These are phyloP conservation scores for Cuniculus paca DNA, from an alignment of 2,797 vertebrate genomes.

Conservation along the genomic window DNA sequence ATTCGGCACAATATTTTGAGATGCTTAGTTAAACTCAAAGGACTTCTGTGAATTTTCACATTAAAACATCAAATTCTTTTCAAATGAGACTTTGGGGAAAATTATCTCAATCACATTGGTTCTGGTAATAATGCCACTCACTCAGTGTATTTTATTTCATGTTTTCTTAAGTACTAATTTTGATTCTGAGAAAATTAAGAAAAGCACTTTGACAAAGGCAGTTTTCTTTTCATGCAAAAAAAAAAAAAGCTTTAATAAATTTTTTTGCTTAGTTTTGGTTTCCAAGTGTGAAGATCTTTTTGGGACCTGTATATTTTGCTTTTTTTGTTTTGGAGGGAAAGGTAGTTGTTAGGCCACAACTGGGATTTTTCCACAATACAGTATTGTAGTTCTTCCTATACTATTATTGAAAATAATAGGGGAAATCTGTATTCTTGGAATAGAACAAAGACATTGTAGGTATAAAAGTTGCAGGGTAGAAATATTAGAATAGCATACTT, in stretches of 20 bases:
- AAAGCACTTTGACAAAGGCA: constrained; percentile 45
- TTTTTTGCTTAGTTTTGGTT: constrained; percentile 63
- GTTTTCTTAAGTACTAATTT: constrained; percentile 62
- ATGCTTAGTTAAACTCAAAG: constrained; percentile 67
- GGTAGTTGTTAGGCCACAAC: background rate
- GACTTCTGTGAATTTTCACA: constrained; percentile 65
- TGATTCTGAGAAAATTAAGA: constrained; percentile 74
- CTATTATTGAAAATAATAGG: constrained; percentile 52
- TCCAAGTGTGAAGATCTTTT: constrained; percentile 30
- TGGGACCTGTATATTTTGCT: constrained; percentile 31
- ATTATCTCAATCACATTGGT: constrained; percentile 49
- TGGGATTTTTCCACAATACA: background rate
- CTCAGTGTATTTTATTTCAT: constrained; percentile 42
- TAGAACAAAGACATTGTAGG: constrained; percentile 29
- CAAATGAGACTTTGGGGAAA: constrained; percentile 57
- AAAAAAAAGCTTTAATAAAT: constrained; percentile 39
- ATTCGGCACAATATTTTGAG: constrained; percentile 78
- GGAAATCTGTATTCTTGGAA: background rate
- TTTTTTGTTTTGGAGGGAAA: background rate
- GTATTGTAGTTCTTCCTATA: constrained; percentile 4
- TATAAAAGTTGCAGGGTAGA: background rate
- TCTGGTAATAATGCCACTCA: constrained; percentile 66
- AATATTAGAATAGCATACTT: background rate
- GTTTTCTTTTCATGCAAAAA: constrained; percentile 60
- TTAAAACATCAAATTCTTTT: constrained; percentile 78